Base-by-base conservation (phyloP, 2,797 vertebrate species). In the Otus scops region DNA sequence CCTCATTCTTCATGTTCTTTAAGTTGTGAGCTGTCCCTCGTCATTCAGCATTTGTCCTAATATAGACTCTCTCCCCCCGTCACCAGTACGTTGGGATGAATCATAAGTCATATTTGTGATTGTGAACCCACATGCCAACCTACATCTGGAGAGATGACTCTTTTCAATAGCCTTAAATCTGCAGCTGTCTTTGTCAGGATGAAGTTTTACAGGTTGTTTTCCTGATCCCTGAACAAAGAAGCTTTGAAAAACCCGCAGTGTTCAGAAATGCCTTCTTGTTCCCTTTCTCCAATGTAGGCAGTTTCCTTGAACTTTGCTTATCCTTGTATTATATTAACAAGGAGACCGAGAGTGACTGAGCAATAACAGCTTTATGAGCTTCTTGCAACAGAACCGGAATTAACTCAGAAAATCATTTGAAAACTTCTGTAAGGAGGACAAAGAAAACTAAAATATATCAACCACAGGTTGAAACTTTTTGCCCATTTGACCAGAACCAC, bases 51-150 rank as follows among this genome's bases (percentile, higher is more conserved):
- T 32, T 76, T 88, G 45, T 88, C 88, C 87, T 28, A 80, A 95
- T 93, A 91, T 94, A 96, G 88, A 89, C 43, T 80, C 63, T 80
- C 86, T 85, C 82, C 50, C 83, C 60, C 11, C 83, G 61, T 45
- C 85, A 60, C 63, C 90, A 50, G 75, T 30, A 36, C 45, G 6
- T 88, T n/a, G 75, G 45, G 26, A 93, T 97, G 96, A 97, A 94
- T 97, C 95, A 96, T 64, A 75, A 95, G 63, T 88, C 89, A 53
- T 77, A 82, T 89, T 74, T 90, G 86, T 1, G 13, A 94, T 59
- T 69, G 74, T 82, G 85, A 94, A 97, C 93, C 95, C 93, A 97
- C 95, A 73, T 95, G 92, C 92, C 96, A 95, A 50, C 95, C 92
- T 64, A 89, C 95, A 89, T 80, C 92, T 92, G 89, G 93, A 70